Base-by-base conservation (phyloP, 2,888 invertebrate species). In the Drosophila nigritarsus region DNA sequence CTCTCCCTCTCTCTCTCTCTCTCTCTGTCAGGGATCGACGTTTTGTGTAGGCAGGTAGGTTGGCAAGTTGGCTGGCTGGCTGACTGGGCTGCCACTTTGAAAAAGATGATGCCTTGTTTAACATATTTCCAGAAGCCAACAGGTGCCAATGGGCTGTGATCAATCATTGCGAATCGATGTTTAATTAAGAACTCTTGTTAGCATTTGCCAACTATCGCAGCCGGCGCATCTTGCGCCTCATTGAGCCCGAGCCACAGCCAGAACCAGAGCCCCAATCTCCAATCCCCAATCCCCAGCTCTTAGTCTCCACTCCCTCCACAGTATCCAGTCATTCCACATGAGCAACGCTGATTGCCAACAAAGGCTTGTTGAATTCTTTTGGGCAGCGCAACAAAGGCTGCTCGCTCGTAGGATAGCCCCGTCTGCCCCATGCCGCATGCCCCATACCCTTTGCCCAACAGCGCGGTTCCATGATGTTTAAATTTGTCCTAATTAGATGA, bases 111-210 rank as follows among this genome's bases (percentile, higher is more conserved):
- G 81, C 82, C 84, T 90, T 92, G 92, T 91, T 91, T 82, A 91
- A 91, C 91, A 92, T 85, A 91, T 92, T 92, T 92, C 90, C 92
- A 92, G 92, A 92, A 92, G 92, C 92, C 92, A 92, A 92, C 92
- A 92, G 93, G 92, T 92, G 93, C 92, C 92, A 92, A 91, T 83
- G 90, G 85, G 85, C 72, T 85, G 89, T 90, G 92, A 92, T 92
- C 92, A 92, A 92, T 92, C 92, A 92, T 92, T 70, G 86, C 80
- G 85, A 92, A 91, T 92, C 92, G 91, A 92, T 92, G 91, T 91
- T 92, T 93, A 93, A 92, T 93, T 92, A 93, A 92, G 92, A 92
- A 92, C 90, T 93, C 92, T 92, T 92, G 93, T 92, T 92, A 91
- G 88, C 90, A 80, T 87, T 88, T 87, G 85, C 76, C 81, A 79